These are phyloP conservation scores for Altica lythri DNA, from an alignment of 2,888 invertebrate species.

Conservation along the genomic window DNA sequence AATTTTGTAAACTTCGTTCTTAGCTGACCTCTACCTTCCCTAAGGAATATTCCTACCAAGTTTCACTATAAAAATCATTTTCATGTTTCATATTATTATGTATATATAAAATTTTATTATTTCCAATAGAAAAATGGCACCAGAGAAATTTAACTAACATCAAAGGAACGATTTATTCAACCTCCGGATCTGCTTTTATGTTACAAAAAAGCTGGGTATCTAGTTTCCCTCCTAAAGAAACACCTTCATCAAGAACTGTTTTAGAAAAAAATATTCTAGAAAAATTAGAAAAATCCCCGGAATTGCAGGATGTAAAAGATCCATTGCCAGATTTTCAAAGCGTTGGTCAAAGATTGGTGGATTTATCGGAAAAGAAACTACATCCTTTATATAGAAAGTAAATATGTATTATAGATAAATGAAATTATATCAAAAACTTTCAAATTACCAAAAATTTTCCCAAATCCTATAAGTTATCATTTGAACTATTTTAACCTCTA, in stretches of 20 bases:
- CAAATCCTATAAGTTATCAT: too few relatives aligned
- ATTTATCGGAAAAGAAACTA: constrained; percentile 47
- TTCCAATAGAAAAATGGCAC: too few relatives aligned
- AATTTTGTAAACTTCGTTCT: too few relatives aligned
- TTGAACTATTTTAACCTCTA: too few relatives aligned
- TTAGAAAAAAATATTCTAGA: constrained; percentile 45
- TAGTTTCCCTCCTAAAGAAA: not conserved
- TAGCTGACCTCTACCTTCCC: too few relatives aligned
- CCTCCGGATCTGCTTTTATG: constrained; percentile 43
- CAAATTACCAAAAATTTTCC: too few relatives aligned
- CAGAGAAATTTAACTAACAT: too few relatives aligned
- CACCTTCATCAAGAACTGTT: not conserved
- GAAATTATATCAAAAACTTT: not conserved
- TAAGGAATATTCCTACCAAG: too few relatives aligned
- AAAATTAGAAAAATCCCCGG: constrained; percentile 47
- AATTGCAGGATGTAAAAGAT: constrained; percentile 46
- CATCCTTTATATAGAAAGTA: constrained; percentile 51
- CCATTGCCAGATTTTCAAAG: constrained; percentile 49
- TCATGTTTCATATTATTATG: too few relatives aligned
- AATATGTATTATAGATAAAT: not conserved
- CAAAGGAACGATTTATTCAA: not conserved
- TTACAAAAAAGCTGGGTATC: constrained; percentile 41
- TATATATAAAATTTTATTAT: too few relatives aligned
- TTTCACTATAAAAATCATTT: too few relatives aligned
- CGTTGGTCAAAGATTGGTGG: constrained; percentile 48